Evolutionary conservation across 2,888 invertebrate species (phyloP).

Genomic region (Gortyna flavago): DNA sequence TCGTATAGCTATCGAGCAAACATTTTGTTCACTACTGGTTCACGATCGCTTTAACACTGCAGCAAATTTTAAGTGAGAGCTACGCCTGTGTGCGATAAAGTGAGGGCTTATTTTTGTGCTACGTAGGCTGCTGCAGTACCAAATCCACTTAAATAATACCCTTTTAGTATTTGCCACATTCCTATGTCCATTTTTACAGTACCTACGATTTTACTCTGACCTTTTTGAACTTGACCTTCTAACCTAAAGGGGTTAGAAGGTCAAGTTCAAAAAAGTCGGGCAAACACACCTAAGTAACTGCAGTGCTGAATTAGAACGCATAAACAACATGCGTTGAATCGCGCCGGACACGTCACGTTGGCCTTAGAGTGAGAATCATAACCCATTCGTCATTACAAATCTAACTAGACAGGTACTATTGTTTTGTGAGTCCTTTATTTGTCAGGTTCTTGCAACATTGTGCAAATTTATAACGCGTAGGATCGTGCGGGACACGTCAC

Average conservation of each 20-base stretch:
- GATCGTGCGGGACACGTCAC: too few species aligned
- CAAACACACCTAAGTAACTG: constrained; percentile 12
- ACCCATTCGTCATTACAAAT: background rate
- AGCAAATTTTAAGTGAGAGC: constrained; percentile 8
- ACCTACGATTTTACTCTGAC: constrained; percentile 7
- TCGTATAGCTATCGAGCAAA: background rate
- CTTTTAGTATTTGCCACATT: background rate
- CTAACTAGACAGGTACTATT: background rate
- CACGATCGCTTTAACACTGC: constrained; percentile 13
- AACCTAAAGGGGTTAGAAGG: too few species aligned
- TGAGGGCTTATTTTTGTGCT: constrained; percentile 20
- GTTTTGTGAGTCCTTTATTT: background rate
- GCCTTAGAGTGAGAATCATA: background rate
- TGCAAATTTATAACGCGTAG: background rate
- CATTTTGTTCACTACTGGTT: background rate
- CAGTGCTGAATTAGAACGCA: constrained; percentile 6
- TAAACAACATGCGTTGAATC: constrained; percentile 17
- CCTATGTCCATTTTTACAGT: background rate
- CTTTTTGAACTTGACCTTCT: constrained; percentile 38
- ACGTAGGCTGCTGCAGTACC: background rate
- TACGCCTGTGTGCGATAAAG: background rate
- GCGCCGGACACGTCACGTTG: background rate
- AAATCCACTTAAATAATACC: background rate
- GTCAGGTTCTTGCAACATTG: background rate
- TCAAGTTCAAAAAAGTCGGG: too few species aligned